Percentiles rank a stretch among this genome's conserved stretches.
Conservation (phyloP, 2,113 vertebrate species). For the Protobothrops flavoviridis region DNA sequence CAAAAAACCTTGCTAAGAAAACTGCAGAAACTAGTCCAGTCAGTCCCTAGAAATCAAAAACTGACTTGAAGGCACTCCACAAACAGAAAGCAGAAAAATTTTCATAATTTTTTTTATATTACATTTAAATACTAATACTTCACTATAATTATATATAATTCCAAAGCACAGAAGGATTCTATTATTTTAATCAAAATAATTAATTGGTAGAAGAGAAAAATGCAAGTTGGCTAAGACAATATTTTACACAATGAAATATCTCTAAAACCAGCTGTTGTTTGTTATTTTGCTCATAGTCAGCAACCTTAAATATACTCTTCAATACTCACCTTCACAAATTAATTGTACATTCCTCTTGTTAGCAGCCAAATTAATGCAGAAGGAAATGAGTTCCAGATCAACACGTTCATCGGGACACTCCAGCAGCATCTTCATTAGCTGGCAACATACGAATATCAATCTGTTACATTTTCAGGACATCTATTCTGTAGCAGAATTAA, state of each 20-base stretch:
- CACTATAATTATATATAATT: neutral
- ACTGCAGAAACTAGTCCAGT: neutral
- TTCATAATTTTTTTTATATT: neutral
- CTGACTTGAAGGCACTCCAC: too few relatives aligned
- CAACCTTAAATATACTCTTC: neutral
- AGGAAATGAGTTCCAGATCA: slow-evolving; percentile 90
- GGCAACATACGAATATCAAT: slow-evolving; percentile 54
- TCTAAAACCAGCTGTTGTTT: neutral
- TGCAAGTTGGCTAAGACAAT: neutral
- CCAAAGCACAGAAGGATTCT: neutral
- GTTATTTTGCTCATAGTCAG: neutral
- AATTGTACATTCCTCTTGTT: slow-evolving; percentile 94
- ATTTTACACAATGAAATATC: neutral
- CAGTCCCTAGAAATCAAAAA: neutral
- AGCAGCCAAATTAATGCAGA: slow-evolving; percentile 95
- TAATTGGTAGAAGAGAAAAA: neutral
- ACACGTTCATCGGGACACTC: slow-evolving; percentile 82
- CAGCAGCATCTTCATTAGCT: slow-evolving; percentile 94
- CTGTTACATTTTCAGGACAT: slow-evolving; percentile 13
- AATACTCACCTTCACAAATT: slow-evolving; percentile 88
- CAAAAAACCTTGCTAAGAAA: neutral
- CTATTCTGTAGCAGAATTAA: neutral
- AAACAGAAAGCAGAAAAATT: neutral
- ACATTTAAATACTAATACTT: neutral
- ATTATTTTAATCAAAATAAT: neutral